Evolutionary conservation across 1,140 invertebrate species (phyloP), one percentile per base, ranked within the genome.

Genomic region (Drosophila burlai): DNA sequence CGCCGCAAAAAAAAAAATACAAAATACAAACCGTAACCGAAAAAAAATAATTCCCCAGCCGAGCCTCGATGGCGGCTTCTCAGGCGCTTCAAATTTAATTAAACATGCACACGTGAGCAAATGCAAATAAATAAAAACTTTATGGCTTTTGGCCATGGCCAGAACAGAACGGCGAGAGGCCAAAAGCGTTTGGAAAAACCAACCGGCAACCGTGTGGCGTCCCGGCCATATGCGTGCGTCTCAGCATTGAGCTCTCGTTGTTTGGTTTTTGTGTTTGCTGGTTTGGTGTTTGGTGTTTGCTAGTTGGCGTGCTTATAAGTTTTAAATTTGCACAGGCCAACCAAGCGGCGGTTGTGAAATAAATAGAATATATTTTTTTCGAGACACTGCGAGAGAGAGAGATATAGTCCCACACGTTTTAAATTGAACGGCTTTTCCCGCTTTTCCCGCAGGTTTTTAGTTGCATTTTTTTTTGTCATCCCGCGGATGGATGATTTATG

Each of bases 111-210:
- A 92, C 90, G 81, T 90, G 84, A 92, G 81, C 83, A 84, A 85
- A 91, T 83, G 81, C 83, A 92, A 84, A 92, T 91, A 92, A 91
- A 92, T 83, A 87, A 86, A 91, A 87, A 89, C 78, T 90, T 90
- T 85, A 91, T 91, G 85, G 85, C 82, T 77, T 86, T 90, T 80
- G 76, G 73, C 62, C 76, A 69, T 46, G 31, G 49, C 57, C 72
- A 72, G 64, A 73, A 50, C 59, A 52, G 64, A 40, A 45, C 24
- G 13, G n/a, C 45, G 18, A 21, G 43, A 40, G 50, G 26, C 65
- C 36, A 50, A 64, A 64, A 50, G 66, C 40, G 59, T 13, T 36
- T 55, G 49, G 31, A 66, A 66, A 64, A 58, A 58, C 36, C 36
- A 63, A 15, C 46, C 42, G 49, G 64, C 42, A 52, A 47, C 43